These are phyloP conservation scores for Embidobia sp. DNA, from an alignment of 2,888 invertebrate species.

Conservation along the genomic window DNA sequence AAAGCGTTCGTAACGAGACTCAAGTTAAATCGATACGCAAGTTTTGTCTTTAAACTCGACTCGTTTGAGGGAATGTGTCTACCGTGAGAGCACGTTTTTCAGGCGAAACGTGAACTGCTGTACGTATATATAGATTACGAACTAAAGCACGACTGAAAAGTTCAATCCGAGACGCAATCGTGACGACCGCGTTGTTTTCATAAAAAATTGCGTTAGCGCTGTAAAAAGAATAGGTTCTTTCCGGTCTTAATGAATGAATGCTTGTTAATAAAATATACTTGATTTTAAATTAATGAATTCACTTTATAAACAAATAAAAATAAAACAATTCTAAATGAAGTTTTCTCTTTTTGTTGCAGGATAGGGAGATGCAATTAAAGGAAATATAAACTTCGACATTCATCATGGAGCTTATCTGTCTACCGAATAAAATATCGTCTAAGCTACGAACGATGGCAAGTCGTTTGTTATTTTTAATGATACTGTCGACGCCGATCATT, in stretches of 20 bases:
- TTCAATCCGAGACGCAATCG: neutral
- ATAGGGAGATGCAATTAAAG: conserved; percentile 74
- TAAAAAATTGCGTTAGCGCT: too few relatives aligned
- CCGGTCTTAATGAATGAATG: too few relatives aligned
- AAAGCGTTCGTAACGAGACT: neutral
- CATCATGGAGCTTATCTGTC: conserved; percentile 29
- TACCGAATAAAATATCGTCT: conserved; percentile 26
- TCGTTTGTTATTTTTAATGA: conserved; percentile 32
- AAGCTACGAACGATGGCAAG: conserved; percentile 63
- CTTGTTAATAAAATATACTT: too few relatives aligned
- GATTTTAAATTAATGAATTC: too few relatives aligned
- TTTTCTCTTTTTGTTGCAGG: conserved; percentile 71
- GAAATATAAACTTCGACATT: conserved; percentile 67
- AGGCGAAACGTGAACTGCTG: neutral
- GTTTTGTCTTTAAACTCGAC: neutral
- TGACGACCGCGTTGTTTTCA: too few relatives aligned
- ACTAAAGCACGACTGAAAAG: neutral
- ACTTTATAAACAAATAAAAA: too few relatives aligned
- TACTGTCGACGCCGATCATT: conserved; percentile 37
- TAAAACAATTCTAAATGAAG: neutral
- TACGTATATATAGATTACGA: neutral
- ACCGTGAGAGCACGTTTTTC: neutral
- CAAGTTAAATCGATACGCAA: neutral
- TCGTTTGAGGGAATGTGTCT: neutral
- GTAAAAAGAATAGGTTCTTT: too few relatives aligned